Evolutionary conservation across 2,888 invertebrate genomes (phyloP).

Genomic region (Steinernema hermaphroditum): DNA sequence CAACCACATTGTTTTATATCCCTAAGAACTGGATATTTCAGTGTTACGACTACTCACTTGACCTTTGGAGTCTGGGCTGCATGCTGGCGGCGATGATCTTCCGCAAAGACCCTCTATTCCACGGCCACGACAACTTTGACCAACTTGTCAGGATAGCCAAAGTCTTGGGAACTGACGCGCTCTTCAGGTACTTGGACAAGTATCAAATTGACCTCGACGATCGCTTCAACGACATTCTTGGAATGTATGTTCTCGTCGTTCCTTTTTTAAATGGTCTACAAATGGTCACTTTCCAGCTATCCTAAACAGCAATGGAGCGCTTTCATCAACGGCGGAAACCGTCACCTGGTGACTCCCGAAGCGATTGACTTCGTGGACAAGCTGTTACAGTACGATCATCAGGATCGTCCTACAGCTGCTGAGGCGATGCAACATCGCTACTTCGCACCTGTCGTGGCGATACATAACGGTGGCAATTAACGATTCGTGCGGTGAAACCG

Average conservation of each 20-base stretch:
- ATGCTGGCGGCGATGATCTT: constrained; percentile 99
- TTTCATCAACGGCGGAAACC: constrained; percentile 75
- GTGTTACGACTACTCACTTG: constrained; percentile 99
- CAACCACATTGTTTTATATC: too few species aligned
- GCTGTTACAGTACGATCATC: constrained; percentile 95
- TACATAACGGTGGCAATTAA: not conserved
- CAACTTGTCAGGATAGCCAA: constrained; percentile 82
- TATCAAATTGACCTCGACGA: constrained; percentile 99
- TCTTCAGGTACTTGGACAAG: constrained; percentile 98
- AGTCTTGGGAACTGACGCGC: constrained; percentile 98
- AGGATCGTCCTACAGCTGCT: constrained; percentile 82
- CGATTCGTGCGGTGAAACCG: too few species aligned
- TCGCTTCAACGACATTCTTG: constrained; percentile 97
- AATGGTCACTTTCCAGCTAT: constrained; percentile 69
- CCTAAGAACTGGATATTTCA: constrained; percentile 68
- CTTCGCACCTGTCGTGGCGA: constrained; percentile 71
- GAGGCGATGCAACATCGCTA: constrained; percentile 99
- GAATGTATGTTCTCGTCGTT: constrained; percentile 73
- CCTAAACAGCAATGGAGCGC: constrained; percentile 99
- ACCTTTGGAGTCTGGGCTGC: constrained; percentile 99
- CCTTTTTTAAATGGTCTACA: too few species aligned
- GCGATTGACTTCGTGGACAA: constrained; percentile 98
- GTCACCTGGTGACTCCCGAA: constrained; percentile 92
- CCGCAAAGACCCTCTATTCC: constrained; percentile 98
- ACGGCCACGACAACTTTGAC: constrained; percentile 99